Percentiles rank a stretch among this genome's conserved stretches.
Conservation (phyloP, 1,140 invertebrate genomes). For the Macrostomum lignano region DNA sequence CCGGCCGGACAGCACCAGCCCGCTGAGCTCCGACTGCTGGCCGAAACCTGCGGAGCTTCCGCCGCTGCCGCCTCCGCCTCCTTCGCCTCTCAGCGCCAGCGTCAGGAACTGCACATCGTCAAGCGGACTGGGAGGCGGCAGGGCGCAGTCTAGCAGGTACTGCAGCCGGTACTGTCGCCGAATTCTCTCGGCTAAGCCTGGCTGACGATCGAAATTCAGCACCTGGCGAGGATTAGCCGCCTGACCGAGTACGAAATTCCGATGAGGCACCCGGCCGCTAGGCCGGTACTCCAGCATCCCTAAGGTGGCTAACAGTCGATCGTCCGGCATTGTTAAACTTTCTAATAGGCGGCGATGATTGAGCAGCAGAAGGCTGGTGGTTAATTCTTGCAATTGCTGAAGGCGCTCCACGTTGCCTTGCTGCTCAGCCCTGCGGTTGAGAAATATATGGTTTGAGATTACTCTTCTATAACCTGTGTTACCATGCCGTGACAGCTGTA, state of each 20-base stretch:
- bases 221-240: conserved; percentile 55
- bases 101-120: too few relatives aligned
- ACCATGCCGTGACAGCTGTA: too few relatives aligned
- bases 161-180: conserved; percentile 97
- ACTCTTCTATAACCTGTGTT: too few relatives aligned
- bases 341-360: conserved; percentile 91
- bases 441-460: too few relatives aligned
- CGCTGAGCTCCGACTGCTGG: too few relatives aligned
- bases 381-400: conserved; percentile 84
- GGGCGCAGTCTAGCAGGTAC: conserved; percentile 93
- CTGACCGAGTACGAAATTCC: conserved; percentile 66
- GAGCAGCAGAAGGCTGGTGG: conserved; percentile 88
- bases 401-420: conserved; percentile 70
- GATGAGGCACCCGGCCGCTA: conserved; percentile 36
- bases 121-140: conserved; percentile 93
- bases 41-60: too few relatives aligned
- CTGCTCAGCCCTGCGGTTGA: conserved; percentile 91
- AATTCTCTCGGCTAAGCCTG: conserved; percentile 78
- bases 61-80: too few relatives aligned
- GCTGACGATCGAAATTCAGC: conserved; percentile 75
- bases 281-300: conserved; percentile 81
- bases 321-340: conserved; percentile 73
- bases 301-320: conserved; percentile 82
- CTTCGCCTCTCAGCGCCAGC: too few relatives aligned
- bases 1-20: too few relatives aligned